These are phyloP conservation scores for Doryteuthis pealeii DNA, from an alignment of 1,140 invertebrate genomes.

Conservation along the genomic window DNA sequence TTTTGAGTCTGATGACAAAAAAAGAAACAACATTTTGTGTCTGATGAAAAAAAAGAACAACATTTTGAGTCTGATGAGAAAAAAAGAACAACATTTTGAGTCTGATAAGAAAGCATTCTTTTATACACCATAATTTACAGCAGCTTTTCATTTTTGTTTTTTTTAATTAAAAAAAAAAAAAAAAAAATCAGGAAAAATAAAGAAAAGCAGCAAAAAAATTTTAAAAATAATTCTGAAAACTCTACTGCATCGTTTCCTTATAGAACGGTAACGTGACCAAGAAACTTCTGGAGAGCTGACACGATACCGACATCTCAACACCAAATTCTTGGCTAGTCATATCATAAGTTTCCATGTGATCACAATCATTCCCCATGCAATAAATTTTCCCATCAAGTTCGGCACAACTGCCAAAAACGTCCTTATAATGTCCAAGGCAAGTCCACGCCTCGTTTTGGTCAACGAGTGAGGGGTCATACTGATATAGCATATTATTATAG, in stretches of 20 bases:
- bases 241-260: not conserved
- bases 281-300: not conserved
- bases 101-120: too few species aligned
- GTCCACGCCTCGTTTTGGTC: not conserved
- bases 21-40: too few species aligned
- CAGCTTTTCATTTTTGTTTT: too few species aligned
- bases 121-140: too few species aligned
- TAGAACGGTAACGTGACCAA: not conserved
- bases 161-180: too few species aligned
- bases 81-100: too few species aligned
- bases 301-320: not conserved
- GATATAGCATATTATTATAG: not conserved
- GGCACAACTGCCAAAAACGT: not conserved
- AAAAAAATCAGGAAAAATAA: too few species aligned
- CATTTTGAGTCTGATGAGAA: too few species aligned
- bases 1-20: too few species aligned
- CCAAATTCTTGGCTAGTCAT: not conserved
- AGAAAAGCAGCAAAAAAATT: too few species aligned
- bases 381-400: constrained; percentile 5
- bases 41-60: too few species aligned
- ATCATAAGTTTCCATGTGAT: constrained; percentile 6
- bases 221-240: not conserved
- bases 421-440: not conserved
- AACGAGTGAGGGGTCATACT: not conserved
- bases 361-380: constrained; percentile 3